Percentiles rank a stretch among this genome's conserved stretches.
These are phyloP conservation scores for Plagodis pulveraria DNA, from an alignment of 2,888 invertebrate species.

Conservation along the genomic window DNA sequence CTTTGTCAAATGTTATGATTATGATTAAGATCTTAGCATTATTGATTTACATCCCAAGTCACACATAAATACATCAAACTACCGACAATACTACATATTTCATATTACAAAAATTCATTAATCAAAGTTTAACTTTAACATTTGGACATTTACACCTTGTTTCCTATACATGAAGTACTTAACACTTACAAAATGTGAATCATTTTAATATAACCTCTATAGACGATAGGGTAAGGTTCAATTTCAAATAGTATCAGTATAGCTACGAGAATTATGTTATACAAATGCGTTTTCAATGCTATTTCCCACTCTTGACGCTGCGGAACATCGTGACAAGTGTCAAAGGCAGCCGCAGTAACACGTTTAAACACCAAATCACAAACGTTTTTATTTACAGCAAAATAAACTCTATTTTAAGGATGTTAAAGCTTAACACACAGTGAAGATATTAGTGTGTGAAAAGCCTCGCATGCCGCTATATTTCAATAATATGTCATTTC, in stretches of 20 bases:
- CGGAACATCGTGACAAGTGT: constrained; percentile 64
- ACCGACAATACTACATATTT: constrained; percentile 24
- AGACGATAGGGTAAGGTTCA: constrained; percentile 9
- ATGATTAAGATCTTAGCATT: too few relatives aligned
- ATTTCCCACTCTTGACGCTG: constrained; percentile 47
- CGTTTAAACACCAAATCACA: constrained; percentile 36
- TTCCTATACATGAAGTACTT: constrained; percentile 7
- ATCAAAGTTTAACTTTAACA: constrained; percentile 22
- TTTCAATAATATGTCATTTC: constrained; percentile 69
- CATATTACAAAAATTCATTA: constrained; percentile 30
- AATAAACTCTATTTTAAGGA: constrained; percentile 31
- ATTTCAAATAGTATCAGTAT: constrained; percentile 2
- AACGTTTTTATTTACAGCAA: constrained; percentile 22
- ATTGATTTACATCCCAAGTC: constrained; percentile 8
- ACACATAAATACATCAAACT: constrained; percentile 20
- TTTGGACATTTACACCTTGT: constrained; percentile 19
- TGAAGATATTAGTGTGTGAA: constrained; percentile 33
- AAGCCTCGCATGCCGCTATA: constrained; percentile 51
- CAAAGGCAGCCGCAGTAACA: constrained; percentile 56
- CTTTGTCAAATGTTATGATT: background rate
- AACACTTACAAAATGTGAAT: constrained; percentile 2
- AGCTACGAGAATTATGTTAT: background rate
- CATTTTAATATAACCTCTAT: background rate
- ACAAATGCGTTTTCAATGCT: constrained; percentile 27
- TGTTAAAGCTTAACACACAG: constrained; percentile 25